A percentile compares a stretch with the other conserved stretches of the same genome.
These are phyloP conservation scores for Pherbina coryleti DNA, from an alignment of 2,888 invertebrate genomes.

Conservation along the genomic window DNA sequence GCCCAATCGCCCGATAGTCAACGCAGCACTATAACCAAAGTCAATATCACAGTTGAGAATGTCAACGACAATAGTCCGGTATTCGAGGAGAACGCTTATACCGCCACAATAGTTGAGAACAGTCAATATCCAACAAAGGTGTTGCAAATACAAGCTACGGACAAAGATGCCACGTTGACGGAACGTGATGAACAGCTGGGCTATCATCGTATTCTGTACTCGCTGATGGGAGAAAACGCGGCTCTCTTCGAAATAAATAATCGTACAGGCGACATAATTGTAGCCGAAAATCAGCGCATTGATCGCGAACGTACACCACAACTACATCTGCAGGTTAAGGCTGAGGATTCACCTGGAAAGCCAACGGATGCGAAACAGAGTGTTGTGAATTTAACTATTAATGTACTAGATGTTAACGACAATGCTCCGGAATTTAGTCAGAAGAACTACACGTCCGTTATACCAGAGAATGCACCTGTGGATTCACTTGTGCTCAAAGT, in stretches of 20 bases:
- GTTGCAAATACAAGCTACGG: conserved; percentile 78
- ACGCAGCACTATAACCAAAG: conserved; percentile 76
- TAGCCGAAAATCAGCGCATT: conserved; percentile 76
- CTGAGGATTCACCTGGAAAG: conserved; percentile 82
- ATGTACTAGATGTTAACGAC: conserved; percentile 84
- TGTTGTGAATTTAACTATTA: conserved; percentile 76
- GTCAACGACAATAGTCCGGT: conserved; percentile 83
- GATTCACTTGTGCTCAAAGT: conserved; percentile 78
- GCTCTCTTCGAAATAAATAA: conserved; percentile 80
- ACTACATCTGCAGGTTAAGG: conserved; percentile 79
- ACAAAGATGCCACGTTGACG: conserved; percentile 76
- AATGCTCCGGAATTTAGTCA: conserved; percentile 80
- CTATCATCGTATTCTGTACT: conserved; percentile 79
- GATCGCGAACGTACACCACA: conserved; percentile 81
- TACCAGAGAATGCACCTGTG: conserved; percentile 80
- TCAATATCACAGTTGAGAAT: conserved; percentile 80
- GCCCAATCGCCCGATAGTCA: conserved; percentile 69
- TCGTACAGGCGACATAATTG: conserved; percentile 76
- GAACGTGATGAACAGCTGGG: conserved; percentile 73
- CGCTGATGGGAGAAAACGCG: conserved; percentile 80
- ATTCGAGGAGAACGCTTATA: conserved; percentile 79
- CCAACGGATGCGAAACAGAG: conserved; percentile 76
- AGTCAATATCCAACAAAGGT: conserved; percentile 77
- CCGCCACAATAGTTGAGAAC: conserved; percentile 79
- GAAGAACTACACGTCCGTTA: conserved; percentile 77